phyloP scores from a whole-genome alignment of 2,888 invertebrate genomes.

The Idaea aversata region DNA sequence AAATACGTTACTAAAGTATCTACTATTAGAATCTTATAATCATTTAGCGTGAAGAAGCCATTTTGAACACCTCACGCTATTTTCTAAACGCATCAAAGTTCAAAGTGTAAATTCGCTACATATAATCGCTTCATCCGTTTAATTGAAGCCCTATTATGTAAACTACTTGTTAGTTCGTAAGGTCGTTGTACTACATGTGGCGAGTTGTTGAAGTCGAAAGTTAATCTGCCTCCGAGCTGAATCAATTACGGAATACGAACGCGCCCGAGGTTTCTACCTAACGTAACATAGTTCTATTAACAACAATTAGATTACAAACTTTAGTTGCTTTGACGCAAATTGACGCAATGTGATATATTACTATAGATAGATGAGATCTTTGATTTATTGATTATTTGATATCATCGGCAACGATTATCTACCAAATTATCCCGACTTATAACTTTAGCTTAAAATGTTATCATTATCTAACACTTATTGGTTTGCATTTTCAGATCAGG shows the following conservation, averaged over 20 bases:
- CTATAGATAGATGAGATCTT: neutral
- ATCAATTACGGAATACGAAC: conserved; percentile 62
- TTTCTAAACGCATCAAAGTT: conserved; percentile 38
- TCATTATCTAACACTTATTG: neutral
- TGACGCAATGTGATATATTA: neutral
- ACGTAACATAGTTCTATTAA: conserved; percentile 47
- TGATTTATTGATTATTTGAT: conserved; percentile 15
- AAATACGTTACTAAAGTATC: conserved; percentile 5
- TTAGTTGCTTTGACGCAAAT: conserved; percentile 42
- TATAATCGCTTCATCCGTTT: conserved; percentile 67
- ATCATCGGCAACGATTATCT: too few relatives aligned
- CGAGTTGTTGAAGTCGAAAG: conserved; percentile 51
- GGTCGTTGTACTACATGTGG: conserved; percentile 57
- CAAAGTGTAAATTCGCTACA: conserved; percentile 46
- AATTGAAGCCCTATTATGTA: conserved; percentile 65
- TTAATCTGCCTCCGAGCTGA: conserved; percentile 60
- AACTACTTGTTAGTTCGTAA: conserved; percentile 54
- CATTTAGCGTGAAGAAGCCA: conserved; percentile 36
- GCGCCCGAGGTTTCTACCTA: conserved; percentile 41
- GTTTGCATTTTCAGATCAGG: conserved; percentile 82
- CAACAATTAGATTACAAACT: conserved; percentile 63
- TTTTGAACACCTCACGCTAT: conserved; percentile 40
- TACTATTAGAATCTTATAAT: conserved; percentile 13
- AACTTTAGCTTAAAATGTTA: neutral
- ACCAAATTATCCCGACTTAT: neutral